Conservation (phyloP, 2,888 invertebrate species). For the Apodemia hepburni region DNA sequence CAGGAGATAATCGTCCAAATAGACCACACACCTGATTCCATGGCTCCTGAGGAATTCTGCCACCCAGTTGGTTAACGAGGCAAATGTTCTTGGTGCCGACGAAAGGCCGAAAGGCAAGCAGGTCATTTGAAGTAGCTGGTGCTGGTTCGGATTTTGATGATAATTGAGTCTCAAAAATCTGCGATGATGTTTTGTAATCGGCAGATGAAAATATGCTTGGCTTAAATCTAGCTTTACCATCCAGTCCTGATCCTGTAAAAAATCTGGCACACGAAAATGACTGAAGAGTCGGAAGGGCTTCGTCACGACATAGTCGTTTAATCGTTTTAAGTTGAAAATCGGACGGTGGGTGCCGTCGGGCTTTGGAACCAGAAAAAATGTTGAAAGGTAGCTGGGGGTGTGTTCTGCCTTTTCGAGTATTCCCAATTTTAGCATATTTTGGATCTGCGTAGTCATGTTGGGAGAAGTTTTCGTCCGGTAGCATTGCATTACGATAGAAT, state of each 20-base stretch:
- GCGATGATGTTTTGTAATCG: conserved; percentile 24
- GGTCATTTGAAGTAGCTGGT: conserved; percentile 29
- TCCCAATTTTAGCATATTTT: conserved; percentile 25
- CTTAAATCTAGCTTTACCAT: conserved; percentile 30
- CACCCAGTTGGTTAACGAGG: conserved; percentile 35
- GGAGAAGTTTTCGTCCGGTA: conserved; percentile 21
- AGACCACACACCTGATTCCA: conserved; percentile 35
- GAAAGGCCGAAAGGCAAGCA: conserved; percentile 31
- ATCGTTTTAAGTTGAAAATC: conserved; percentile 28
- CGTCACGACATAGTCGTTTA: conserved; percentile 25
- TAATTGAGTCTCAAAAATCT: conserved; percentile 29
- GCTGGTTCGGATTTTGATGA: conserved; percentile 7
- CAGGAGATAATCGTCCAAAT: conserved; percentile 36
- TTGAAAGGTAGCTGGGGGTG: conserved; percentile 27
- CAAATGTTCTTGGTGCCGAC: conserved; percentile 33
- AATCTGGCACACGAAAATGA: conserved; percentile 28
- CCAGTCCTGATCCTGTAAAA: conserved; percentile 30
- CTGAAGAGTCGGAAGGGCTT: conserved; percentile 26
- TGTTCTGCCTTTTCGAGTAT: conserved; percentile 26
- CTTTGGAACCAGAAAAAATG: conserved; percentile 29
- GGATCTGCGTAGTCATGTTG: conserved; percentile 24
- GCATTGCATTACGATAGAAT: conserved; percentile 11
- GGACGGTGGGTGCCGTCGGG: conserved; percentile 22
- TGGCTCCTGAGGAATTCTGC: conserved; percentile 29
- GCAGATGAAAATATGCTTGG: conserved; percentile 33